Evolutionary conservation across 2,113 vertebrate species (phyloP).

Genomic region (Plotosus lineatus): DNA sequence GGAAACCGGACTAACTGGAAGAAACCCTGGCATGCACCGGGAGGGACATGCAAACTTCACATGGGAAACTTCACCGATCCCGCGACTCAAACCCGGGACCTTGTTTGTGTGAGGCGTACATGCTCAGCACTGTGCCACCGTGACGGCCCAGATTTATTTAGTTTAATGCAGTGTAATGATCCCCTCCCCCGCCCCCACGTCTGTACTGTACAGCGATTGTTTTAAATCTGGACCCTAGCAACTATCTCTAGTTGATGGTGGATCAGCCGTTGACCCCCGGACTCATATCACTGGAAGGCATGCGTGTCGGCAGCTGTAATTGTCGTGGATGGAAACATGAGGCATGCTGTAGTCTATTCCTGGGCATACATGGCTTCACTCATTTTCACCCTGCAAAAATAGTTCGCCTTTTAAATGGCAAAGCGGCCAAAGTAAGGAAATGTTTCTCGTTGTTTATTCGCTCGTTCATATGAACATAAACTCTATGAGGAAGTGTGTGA

Average conservation of each 20-base stretch:
- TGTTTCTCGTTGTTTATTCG: neutral
- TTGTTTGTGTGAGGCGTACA: too few species aligned
- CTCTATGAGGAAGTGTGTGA: neutral
- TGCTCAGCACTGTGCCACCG: too few species aligned
- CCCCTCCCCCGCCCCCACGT: too few species aligned
- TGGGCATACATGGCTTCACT: conserved; percentile 46
- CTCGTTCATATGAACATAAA: neutral
- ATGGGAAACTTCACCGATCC: too few species aligned
- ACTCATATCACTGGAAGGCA: conserved; percentile 17
- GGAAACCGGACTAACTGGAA: too few species aligned
- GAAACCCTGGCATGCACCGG: too few species aligned
- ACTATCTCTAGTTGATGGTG: conserved; percentile 18
- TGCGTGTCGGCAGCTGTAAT: conserved; percentile 52
- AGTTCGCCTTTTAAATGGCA: conserved; percentile 36
- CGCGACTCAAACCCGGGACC: too few species aligned
- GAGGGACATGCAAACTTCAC: too few species aligned
- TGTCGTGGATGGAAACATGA: conserved; percentile 54
- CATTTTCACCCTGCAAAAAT: conserved; percentile 57
- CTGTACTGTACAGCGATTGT: neutral
- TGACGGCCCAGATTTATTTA: too few species aligned
- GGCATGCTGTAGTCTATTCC: conserved; percentile 47
- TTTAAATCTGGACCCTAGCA: conserved; percentile 18
- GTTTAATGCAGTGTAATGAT: neutral
- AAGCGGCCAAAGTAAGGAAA: conserved; percentile 6
- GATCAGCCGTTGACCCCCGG: conserved; percentile 34